Evolutionary conservation across 2,888 invertebrate genomes (phyloP).

Genomic region (Rotaria sp.): DNA sequence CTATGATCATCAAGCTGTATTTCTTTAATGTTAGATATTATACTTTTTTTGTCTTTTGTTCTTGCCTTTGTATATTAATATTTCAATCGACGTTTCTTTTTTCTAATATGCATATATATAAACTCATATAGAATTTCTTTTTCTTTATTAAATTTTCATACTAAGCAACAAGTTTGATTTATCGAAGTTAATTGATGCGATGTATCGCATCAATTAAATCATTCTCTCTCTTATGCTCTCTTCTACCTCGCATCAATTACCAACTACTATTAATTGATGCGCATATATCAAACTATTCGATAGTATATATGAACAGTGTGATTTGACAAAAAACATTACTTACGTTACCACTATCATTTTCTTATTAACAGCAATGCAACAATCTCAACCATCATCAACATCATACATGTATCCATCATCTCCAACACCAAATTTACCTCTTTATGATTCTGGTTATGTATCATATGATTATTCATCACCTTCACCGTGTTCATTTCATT

Average conservation of each 20-base stretch:
- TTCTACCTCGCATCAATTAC: background rate
- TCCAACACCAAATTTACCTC: background rate
- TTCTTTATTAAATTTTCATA: background rate
- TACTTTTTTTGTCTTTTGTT: background rate
- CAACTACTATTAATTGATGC: background rate
- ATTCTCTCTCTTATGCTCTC: background rate
- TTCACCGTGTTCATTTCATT: background rate
- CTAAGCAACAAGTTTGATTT: background rate
- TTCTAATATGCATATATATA: background rate
- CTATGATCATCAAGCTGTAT: background rate
- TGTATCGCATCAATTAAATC: constrained; percentile 1
- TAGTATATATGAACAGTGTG: background rate
- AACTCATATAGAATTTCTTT: background rate
- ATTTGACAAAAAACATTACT: background rate
- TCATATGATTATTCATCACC: background rate
- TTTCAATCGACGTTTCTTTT: background rate
- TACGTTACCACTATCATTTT: background rate
- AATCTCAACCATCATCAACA: background rate
- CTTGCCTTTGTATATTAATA: background rate
- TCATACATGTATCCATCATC: constrained; percentile 2
- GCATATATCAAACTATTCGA: background rate
- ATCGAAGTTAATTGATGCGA: background rate
- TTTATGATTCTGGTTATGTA: background rate
- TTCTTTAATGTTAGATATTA: background rate
- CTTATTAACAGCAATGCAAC: background rate